Percentiles rank a stretch among this genome's conserved stretches.
Evolutionary conservation across 2,113 vertebrate species (phyloP).

Genomic region (Pangasianodon gigas): DNA sequence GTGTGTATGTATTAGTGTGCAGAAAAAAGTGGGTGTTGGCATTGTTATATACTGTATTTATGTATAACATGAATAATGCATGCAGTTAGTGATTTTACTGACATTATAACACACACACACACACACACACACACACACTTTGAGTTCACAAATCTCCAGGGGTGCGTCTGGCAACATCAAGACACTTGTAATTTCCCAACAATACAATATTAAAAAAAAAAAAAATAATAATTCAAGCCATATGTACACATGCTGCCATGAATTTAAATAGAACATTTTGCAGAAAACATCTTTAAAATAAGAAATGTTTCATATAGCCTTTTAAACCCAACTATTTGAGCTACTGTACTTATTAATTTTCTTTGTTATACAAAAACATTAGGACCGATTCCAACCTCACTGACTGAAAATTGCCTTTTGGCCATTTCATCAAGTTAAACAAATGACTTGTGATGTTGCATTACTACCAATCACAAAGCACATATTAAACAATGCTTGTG

Average conservation of each 20-base stretch:
- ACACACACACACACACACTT: neutral
- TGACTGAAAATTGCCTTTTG: neutral
- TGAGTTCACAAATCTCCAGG: neutral
- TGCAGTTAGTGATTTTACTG: neutral
- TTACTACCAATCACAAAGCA: neutral
- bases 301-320: neutral
- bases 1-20: neutral
- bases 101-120: neutral
- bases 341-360: neutral
- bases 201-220: neutral
- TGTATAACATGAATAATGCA: neutral
- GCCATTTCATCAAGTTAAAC: neutral
- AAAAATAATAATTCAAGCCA: too few species aligned
- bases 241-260: neutral
- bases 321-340: neutral
- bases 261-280: neutral
- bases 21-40: neutral
- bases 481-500: neutral
- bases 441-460: neutral
- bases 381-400: neutral
- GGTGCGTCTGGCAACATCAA: neutral
- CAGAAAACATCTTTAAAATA: neutral
- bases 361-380: neutral
- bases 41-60: neutral
- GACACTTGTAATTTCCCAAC: neutral